Percentiles rank a stretch among this genome's conserved stretches.
Conservation (phyloP, 1,140 invertebrate species). For the Zelostemma sp. region DNA sequence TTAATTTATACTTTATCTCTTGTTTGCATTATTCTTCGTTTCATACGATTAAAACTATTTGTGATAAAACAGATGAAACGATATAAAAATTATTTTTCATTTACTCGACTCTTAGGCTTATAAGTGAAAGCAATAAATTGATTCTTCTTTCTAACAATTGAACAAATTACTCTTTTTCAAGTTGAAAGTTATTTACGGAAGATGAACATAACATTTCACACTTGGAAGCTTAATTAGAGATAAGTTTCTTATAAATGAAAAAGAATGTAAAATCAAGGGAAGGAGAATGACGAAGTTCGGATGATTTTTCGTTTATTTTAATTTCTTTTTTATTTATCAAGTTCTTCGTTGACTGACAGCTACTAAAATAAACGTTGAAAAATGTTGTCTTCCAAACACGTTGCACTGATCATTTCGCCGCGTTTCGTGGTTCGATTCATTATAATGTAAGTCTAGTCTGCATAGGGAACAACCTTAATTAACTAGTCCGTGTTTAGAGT, state of each 20-base stretch:
- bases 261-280: neutral
- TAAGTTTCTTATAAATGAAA: neutral
- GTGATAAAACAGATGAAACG: neutral
- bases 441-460: conserved; percentile 22
- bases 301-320: conserved; percentile 6
- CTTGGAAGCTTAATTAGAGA: neutral
- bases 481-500: conserved; percentile 27
- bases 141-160: neutral
- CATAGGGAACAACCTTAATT: conserved; percentile 36
- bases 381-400: neutral
- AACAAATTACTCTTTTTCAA: neutral
- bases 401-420: neutral
- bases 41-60: neutral
- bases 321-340: conserved; percentile 10
- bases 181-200: neutral
- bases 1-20: too few relatives aligned
- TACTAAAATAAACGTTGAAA: conserved; percentile 2
- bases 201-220: neutral
- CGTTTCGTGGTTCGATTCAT: neutral
- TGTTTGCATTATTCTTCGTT: too few relatives aligned
- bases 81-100: too few relatives aligned
- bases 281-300: neutral
- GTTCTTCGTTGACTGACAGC: conserved; percentile 6
- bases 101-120: too few relatives aligned
- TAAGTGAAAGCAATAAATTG: neutral